phyloP scores from a whole-genome alignment of 2,797 vertebrate genomes.

The Myripristis murdjan region DNA sequence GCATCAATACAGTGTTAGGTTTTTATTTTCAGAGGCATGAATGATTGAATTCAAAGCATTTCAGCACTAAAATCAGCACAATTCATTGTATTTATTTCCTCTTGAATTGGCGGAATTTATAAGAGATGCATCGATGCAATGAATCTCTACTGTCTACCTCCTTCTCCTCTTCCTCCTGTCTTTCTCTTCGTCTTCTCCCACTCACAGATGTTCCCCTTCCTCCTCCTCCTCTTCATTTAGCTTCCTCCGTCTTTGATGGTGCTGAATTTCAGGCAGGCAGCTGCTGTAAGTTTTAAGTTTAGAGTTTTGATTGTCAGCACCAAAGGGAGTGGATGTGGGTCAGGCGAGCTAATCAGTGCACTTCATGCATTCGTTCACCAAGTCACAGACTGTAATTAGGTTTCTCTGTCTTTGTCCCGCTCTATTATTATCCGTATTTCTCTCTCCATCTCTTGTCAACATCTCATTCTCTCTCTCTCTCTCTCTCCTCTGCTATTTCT shows the following conservation, averaged over 20 bases:
- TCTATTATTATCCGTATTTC: background rate
- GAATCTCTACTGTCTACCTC: too few species aligned
- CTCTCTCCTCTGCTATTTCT: background rate
- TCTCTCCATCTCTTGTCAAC: background rate
- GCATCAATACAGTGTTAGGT: too few species aligned
- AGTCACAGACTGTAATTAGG: slow-evolving; percentile 15
- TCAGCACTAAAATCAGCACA: too few species aligned
- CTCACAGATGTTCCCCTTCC: background rate
- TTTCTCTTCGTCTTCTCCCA: background rate
- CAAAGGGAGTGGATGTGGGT: slow-evolving; percentile 23
- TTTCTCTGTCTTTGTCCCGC: background rate
- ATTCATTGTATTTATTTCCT: too few species aligned
- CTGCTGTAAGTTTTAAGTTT: background rate
- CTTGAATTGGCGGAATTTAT: too few species aligned
- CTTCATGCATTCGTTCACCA: slow-evolving; percentile 1
- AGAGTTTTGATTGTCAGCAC: background rate
- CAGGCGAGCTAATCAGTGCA: slow-evolving; percentile 24
- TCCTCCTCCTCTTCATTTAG: slow-evolving; percentile 13
- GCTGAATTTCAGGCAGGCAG: slow-evolving; percentile 1
- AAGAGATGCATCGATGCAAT: too few species aligned
- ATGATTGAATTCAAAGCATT: too few species aligned
- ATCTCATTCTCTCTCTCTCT: background rate
- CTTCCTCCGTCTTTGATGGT: background rate
- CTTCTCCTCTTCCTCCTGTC: too few species aligned
- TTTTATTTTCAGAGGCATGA: too few species aligned